Conservation (phyloP, 2,797 vertebrate species). For the Tragelaphus eurycerus region DNA sequence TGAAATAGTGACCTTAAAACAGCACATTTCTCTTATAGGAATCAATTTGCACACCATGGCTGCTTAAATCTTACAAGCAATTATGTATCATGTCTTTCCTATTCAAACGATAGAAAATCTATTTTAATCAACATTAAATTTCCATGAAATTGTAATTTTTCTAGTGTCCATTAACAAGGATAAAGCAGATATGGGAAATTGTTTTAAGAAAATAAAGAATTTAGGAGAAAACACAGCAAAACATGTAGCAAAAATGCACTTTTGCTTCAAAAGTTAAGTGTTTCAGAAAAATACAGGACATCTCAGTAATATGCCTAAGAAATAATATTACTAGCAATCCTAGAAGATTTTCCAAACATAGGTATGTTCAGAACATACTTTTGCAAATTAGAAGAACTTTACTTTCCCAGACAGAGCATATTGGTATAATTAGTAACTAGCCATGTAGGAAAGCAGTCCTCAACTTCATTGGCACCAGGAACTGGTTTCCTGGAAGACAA, state of each 20-base stretch:
- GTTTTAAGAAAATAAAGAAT: constrained; percentile 49
- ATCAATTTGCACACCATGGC: constrained; percentile 58
- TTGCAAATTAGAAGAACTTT: neutral
- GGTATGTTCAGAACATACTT: neutral
- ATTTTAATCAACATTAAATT: constrained; percentile 70
- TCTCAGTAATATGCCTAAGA: neutral
- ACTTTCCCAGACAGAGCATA: neutral
- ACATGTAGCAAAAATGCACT: neutral
- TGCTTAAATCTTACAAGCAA: constrained; percentile 61
- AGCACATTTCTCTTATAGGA: constrained; percentile 71
- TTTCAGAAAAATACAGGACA: neutral
- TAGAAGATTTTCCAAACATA: neutral
- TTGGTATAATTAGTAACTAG: neutral
- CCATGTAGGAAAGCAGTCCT: neutral
- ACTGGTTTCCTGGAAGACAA: neutral
- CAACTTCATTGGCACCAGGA: neutral
- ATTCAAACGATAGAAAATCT: constrained; percentile 65
- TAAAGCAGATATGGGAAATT: neutral
- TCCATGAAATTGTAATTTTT: constrained; percentile 43
- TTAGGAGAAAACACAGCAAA: neutral
- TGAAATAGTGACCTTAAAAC: constrained; percentile 69
- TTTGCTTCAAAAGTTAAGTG: constrained; percentile 19
- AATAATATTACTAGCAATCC: neutral
- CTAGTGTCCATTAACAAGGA: constrained; percentile 19
- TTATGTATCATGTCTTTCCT: constrained; percentile 65